Evolutionary conservation across 2,888 invertebrate genomes (phyloP).

Genomic region (Rhopalosiphum nymphaeae): DNA sequence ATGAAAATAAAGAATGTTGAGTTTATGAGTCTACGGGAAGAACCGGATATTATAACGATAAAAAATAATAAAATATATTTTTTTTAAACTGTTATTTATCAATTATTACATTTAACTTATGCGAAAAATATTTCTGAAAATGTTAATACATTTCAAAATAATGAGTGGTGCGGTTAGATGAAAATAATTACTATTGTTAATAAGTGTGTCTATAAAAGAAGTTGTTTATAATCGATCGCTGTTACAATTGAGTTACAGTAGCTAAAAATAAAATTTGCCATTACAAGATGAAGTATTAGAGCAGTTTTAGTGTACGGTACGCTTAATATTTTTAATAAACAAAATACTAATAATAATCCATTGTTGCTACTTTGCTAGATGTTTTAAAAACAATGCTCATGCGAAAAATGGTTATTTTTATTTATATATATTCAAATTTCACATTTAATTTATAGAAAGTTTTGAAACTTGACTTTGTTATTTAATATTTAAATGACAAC

Average conservation of each 20-base stretch:
- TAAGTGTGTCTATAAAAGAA: background rate
- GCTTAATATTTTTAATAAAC: background rate
- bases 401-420: background rate
- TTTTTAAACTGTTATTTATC: background rate
- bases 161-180: no score
- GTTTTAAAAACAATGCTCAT: background rate
- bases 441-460: background rate
- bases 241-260: background rate
- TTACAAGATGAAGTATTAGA: background rate
- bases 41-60: background rate
- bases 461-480: conserved; percentile 23
- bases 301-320: background rate
- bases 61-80: background rate
- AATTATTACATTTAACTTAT: background rate
- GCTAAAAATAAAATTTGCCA: background rate
- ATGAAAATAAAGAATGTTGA: background rate
- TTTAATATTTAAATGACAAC: conserved; percentile 32
- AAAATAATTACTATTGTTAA: background rate
- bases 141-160: background rate
- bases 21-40: background rate
- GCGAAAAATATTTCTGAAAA: background rate
- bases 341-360: background rate
- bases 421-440: background rate
- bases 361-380: background rate
- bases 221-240: background rate